A percentile compares a stretch with the other conserved stretches of the same genome.
Conservation (phyloP, 2,888 invertebrate species). For the Neria commutata region DNA sequence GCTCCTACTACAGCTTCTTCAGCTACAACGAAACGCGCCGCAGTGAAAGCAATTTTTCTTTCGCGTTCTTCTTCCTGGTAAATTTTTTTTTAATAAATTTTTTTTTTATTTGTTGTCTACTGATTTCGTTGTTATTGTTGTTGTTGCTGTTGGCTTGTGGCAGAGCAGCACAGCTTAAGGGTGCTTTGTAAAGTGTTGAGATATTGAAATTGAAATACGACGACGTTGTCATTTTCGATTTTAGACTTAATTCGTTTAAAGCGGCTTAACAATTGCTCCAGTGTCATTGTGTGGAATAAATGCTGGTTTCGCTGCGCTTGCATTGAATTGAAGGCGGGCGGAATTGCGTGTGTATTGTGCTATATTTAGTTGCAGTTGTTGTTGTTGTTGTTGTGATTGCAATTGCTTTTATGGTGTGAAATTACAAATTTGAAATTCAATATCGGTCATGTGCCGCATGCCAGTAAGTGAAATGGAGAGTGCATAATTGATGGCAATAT, state of each 20-base stretch:
- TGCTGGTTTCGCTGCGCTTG: too few relatives aligned
- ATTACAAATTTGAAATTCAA: background rate
- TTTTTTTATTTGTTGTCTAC: background rate
- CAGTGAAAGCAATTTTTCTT: background rate
- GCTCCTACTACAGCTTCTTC: too few relatives aligned
- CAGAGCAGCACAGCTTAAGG: too few relatives aligned
- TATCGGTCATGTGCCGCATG: background rate
- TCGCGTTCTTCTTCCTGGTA: background rate
- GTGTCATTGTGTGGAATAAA: background rate
- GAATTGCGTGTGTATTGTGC: too few relatives aligned
- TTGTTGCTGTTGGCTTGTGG: background rate
- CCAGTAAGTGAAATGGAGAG: background rate
- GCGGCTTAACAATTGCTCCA: background rate
- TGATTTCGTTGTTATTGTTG: background rate
- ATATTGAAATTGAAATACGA: too few relatives aligned
- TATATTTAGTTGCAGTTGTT: too few relatives aligned
- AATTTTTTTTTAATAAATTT: background rate
- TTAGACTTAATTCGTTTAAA: background rate
- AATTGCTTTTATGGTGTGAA: background rate
- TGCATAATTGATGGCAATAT: too few relatives aligned
- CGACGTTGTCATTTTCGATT: background rate
- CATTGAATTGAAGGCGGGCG: too few relatives aligned
- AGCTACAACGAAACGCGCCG: too few relatives aligned
- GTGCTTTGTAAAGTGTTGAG: background rate
- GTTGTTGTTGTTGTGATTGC: background rate